Conservation (phyloP, 2,113 vertebrate genomes). For the Rhagologus leucostigma region DNA sequence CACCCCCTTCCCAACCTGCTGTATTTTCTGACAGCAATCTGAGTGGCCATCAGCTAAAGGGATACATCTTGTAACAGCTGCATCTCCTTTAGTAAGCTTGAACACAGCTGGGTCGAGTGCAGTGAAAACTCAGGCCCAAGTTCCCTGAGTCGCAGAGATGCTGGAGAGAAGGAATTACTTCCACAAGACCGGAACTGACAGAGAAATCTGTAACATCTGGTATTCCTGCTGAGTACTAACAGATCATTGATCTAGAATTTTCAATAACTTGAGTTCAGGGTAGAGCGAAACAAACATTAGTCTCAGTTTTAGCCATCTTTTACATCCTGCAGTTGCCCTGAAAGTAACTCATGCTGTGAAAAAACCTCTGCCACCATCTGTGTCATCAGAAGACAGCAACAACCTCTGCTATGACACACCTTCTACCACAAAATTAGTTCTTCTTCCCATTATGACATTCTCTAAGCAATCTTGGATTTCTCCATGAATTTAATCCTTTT, state of each 20-base stretch:
- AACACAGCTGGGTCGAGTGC: not conserved
- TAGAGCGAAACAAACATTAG: not conserved
- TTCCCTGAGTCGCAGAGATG: fast-evolving
- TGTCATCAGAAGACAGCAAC: not conserved
- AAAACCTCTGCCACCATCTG: not conserved
- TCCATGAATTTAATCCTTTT: not conserved
- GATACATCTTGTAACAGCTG: not conserved
- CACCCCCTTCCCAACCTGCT: not conserved
- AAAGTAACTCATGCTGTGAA: not conserved
- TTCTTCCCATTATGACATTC: not conserved
- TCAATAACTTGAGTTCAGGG: not conserved
- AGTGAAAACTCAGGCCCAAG: not conserved
- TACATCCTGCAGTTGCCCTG: not conserved
- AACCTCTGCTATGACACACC: not conserved
- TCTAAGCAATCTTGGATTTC: not conserved
- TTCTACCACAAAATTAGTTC: not conserved
- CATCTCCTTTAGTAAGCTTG: not conserved
- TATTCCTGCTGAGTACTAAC: not conserved
- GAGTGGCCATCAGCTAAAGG: not conserved
- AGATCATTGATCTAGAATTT: not conserved
- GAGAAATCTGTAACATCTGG: not conserved
- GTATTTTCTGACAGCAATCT: not conserved
- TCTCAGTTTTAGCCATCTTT: not conserved
- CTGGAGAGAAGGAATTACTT: not conserved
- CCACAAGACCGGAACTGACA: not conserved